Base-by-base conservation (phyloP, 2,888 invertebrate genomes). In the Litoditis marina region DNA sequence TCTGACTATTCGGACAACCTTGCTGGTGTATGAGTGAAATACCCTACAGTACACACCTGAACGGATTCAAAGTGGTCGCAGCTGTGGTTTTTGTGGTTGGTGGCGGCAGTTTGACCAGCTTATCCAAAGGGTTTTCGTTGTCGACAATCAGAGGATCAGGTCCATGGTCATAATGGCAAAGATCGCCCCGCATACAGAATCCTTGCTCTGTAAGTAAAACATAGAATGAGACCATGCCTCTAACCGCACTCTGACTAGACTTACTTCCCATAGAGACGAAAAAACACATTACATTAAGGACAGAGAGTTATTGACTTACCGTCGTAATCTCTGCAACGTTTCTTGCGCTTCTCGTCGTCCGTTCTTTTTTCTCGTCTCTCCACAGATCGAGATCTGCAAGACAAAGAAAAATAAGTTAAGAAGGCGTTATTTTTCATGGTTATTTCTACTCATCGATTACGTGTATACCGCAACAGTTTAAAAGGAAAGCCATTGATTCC, bases 121-220 rank as follows among this genome's bases (percentile, higher is more conserved):
- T 65, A 30, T 74, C 73, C 34, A 77, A 47, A 3, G 74, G 69
- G 7, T 60, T 66, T 25, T 76, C 73, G 31, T 66, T 57, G 69
- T 75, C 94, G 32, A 96, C 86, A 1, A 96, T 92, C 0, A 98
- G 92, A 0, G 96, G 95, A 85, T 96, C 95, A 0, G 89, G 88
- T 6, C 96, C 96, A 86, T 98, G 96, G 86, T 96, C 95, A 87
- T 89, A 98, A 5, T 91, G 92, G 84, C 98, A 98, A 66, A 92
- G 88, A 84, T 96, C 96, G 0, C 96, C 96, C 3, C 92, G 88
- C 89, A 95, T 92, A 84, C 98, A 98, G 84, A 90, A 92, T 1
- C 94, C 94, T 81, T 92, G 92, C 84, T 93, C 92, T 90, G 86
- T 19, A 84, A 84, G 60, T 25, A 44, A 59, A 49, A 49, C 53